Percentiles rank a stretch among this genome's conserved stretches.
Conservation (phyloP, 2,797 vertebrate species). For the Staurois parvus region DNA sequence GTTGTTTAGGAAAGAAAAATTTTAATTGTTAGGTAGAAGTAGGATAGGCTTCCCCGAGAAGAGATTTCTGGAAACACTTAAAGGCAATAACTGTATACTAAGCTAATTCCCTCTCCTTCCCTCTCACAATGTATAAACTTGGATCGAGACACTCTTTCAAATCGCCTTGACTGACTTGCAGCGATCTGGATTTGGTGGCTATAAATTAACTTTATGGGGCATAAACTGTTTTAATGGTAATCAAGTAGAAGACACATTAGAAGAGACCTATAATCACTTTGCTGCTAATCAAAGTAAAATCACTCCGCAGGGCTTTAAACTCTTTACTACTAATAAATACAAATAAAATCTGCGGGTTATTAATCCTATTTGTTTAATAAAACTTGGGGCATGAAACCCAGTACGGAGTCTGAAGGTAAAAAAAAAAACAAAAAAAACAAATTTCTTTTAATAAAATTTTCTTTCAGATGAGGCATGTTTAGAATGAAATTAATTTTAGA, state of each 20-base stretch:
- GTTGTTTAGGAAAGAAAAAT: no score
- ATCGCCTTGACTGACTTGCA: constrained; percentile 45
- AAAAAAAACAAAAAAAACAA: background rate
- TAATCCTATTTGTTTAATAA: constrained; percentile 3
- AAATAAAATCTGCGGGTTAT: background rate
- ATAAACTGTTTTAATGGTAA: constrained; percentile 49
- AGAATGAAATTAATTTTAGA: no score
- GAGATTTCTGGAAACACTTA: no score
- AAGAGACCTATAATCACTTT: constrained; percentile 39
- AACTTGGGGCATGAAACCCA: background rate
- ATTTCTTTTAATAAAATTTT: no score
- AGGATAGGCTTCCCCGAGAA: no score
- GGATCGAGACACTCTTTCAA: constrained; percentile 23
- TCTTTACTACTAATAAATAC: constrained; percentile 22
- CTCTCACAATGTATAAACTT: background rate
- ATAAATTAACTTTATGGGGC: constrained; percentile 51
- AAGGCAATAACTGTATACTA: background rate
- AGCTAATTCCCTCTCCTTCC: background rate
- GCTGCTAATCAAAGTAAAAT: constrained; percentile 33
- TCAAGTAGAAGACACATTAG: constrained; percentile 46
- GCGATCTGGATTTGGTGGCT: constrained; percentile 25
- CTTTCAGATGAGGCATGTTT: no score
- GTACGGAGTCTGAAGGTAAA: background rate
- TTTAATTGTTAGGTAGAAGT: no score
- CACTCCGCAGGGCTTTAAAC: constrained; percentile 35